Conservation (phyloP, 2,888 invertebrate species). For the Mechanitis messenoides region DNA sequence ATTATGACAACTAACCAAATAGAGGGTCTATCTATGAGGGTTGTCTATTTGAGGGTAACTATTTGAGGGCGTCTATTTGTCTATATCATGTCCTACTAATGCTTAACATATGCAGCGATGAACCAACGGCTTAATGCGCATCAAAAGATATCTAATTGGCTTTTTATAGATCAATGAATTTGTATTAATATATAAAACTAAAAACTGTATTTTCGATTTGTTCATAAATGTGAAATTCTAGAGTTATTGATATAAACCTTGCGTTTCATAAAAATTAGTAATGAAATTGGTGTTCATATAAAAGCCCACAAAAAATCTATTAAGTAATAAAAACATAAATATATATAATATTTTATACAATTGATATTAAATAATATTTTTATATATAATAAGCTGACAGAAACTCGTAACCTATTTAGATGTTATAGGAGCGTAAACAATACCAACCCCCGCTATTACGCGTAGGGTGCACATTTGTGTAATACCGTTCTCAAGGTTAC, state of each 20-base stretch:
- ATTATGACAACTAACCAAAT: conserved; percentile 34
- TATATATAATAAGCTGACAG: too few species aligned
- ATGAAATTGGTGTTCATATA: too few species aligned
- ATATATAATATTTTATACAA: too few species aligned
- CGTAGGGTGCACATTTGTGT: background rate
- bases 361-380: too few species aligned
- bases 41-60: conserved; percentile 27
- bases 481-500: conserved; percentile 3
- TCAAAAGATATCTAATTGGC: background rate
- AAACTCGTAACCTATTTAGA: too few species aligned
- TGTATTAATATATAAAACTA: background rate
- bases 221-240: too few species aligned
- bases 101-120: conserved; percentile 24
- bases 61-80: conserved; percentile 20
- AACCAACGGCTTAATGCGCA: conserved; percentile 18
- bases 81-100: conserved; percentile 20
- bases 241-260: too few species aligned
- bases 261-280: too few species aligned
- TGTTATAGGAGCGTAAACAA: background rate
- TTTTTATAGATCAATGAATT: background rate
- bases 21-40: conserved; percentile 36
- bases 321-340: too few species aligned
- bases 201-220: too few species aligned
- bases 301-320: too few species aligned
- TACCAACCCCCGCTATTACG: background rate